Conservation (phyloP, 64 coral and sea anemone species). For the Montipora sp. region DNA sequence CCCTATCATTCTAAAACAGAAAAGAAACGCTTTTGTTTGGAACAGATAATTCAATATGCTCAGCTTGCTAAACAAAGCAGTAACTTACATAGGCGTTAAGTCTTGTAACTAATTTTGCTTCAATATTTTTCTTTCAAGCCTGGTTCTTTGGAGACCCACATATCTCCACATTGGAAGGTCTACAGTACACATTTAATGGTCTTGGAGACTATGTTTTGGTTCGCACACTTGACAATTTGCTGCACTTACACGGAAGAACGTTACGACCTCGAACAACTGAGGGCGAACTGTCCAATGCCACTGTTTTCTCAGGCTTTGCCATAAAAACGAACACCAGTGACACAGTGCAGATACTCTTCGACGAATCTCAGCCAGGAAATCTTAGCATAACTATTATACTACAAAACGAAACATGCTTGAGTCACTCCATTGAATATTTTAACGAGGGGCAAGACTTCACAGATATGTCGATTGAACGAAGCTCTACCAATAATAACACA, state of each 20-base stretch:
- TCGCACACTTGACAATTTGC: slow-evolving; percentile 19
- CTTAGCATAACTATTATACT: slow-evolving; percentile 28
- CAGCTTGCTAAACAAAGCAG: not conserved
- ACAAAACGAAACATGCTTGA: not conserved
- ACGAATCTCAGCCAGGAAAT: slow-evolving; percentile 28
- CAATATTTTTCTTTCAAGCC: slow-evolving; percentile 18
- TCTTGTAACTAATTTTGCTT: not conserved
- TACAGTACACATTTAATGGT: slow-evolving; percentile 86
- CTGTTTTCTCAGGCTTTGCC: slow-evolving; percentile 78
- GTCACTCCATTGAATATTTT: slow-evolving; percentile 27
- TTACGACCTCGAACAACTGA: slow-evolving; percentile 28
- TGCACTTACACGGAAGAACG: slow-evolving; percentile 72
- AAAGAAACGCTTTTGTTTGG: no score
- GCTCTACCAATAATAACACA: slow-evolving; percentile 61
- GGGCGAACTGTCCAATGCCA: slow-evolving; percentile 67
- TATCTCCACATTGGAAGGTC: slow-evolving; percentile 82
- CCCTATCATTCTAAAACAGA: no score
- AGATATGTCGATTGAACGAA: slow-evolving; percentile 40
- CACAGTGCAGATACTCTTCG: slow-evolving; percentile 38
- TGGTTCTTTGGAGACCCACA: slow-evolving; percentile 83
- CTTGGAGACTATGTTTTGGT: slow-evolving; percentile 82
- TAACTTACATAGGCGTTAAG: not conserved
- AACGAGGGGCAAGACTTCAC: not conserved
- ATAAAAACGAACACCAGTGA: slow-evolving; percentile 53
- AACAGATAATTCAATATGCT: no score